A percentile compares a stretch with the other conserved stretches of the same genome.
Conservation (phyloP, 92 coral and sea anemone genomes). For the Pocillopora meandrina region DNA sequence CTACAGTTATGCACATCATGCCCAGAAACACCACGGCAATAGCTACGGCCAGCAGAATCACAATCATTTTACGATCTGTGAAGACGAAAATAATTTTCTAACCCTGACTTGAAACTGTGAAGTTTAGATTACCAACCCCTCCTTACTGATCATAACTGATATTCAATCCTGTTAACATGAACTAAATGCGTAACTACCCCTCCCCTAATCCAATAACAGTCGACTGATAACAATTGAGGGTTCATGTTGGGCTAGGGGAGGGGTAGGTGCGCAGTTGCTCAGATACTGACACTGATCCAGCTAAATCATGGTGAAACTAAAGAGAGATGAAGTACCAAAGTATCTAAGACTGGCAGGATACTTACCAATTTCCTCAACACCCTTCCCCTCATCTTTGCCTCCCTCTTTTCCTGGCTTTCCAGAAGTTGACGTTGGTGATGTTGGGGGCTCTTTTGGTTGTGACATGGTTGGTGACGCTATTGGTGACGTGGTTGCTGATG, state of each 20-base stretch:
- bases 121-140: too few relatives aligned
- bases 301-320: too few relatives aligned
- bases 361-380: neutral
- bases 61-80: neutral
- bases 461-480: neutral
- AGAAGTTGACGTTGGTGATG: neutral
- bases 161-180: too few relatives aligned
- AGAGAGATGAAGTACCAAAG: too few relatives aligned
- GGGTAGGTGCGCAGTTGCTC: too few relatives aligned
- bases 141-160: too few relatives aligned
- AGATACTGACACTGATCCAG: too few relatives aligned
- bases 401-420: neutral
- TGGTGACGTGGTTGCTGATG: neutral
- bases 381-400: neutral
- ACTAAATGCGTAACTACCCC: too few relatives aligned
- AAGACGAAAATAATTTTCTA: neutral
- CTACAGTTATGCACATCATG: neutral
- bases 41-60: slow-evolving; percentile 21
- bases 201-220: too few relatives aligned
- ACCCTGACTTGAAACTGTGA: too few relatives aligned
- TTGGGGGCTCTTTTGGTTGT: neutral
- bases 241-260: too few relatives aligned
- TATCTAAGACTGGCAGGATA: neutral
- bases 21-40: slow-evolving; percentile 11
- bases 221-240: too few relatives aligned